These are phyloP conservation scores for Plebejus argus DNA, from an alignment of 2,888 invertebrate genomes.

Conservation along the genomic window DNA sequence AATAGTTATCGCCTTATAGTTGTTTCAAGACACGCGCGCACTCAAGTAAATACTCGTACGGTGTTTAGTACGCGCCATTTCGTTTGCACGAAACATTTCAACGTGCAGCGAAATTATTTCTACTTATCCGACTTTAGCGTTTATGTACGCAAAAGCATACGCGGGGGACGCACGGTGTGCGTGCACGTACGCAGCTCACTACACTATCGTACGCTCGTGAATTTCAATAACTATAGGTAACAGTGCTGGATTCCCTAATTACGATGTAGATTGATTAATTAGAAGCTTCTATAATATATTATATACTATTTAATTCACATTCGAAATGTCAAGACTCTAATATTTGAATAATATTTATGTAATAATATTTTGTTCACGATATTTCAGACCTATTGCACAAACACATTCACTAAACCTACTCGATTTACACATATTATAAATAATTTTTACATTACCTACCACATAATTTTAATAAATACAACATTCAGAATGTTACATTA, in stretches of 20 bases:
- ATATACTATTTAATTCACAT: conserved; percentile 60
- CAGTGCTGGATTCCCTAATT: conserved; percentile 73
- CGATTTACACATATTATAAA: conserved; percentile 68
- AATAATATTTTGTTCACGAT: conserved; percentile 49
- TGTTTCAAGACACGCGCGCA: conserved; percentile 18
- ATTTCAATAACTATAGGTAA: conserved; percentile 54
- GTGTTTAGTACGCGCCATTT: neutral
- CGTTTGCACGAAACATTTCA: neutral
- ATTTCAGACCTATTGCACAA: conserved; percentile 73
- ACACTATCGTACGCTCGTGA: conserved; percentile 19
- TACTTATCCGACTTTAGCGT: neutral
- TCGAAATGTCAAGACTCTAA: conserved; percentile 56
- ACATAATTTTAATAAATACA: conserved; percentile 70
- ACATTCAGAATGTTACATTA: conserved; percentile 76
- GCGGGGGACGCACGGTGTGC: neutral
- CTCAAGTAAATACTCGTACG: neutral
- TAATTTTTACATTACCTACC: conserved; percentile 73
- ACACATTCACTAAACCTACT: conserved; percentile 74
- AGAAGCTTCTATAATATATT: conserved; percentile 71
- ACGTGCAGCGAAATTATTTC: conserved; percentile 14
- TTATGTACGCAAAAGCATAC: conserved; percentile 10
- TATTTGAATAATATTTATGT: conserved; percentile 47
- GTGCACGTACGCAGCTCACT: neutral
- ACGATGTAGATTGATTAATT: conserved; percentile 70
- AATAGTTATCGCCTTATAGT: conserved; percentile 47